Conservation (phyloP, 2,797 vertebrate species). For the Lepus townsendii region DNA sequence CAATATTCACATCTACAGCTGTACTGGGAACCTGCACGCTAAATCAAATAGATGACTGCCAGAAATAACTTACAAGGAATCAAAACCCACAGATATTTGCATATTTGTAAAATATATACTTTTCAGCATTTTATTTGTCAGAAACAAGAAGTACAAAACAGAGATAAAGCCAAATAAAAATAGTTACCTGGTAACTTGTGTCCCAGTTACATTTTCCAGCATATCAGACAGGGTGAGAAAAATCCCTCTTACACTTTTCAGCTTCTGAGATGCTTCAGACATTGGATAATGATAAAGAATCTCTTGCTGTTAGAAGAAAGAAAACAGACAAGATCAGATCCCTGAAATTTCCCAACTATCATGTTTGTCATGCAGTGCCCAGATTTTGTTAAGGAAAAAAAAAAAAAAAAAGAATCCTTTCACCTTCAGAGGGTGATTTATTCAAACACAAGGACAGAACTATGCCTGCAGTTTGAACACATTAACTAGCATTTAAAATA, state of each 20-base stretch:
- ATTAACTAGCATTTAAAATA: constrained; percentile 45
- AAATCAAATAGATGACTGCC: background rate
- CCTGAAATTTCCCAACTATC: background rate
- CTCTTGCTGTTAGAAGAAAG: constrained; percentile 92
- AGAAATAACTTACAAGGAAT: constrained; percentile 15
- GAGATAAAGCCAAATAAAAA: constrained; percentile 38
- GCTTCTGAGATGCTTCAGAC: constrained; percentile 94
- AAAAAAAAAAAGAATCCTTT: constrained; percentile 42
- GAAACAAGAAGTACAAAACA: constrained; percentile 9
- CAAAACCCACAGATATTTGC: background rate
- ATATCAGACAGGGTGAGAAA: constrained; percentile 98
- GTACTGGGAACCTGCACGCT: background rate
- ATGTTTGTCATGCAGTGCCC: constrained; percentile 1
- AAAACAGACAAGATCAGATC: constrained; percentile 59
- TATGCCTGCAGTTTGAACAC: constrained; percentile 57
- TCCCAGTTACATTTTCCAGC: constrained; percentile 96
- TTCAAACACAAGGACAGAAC: constrained; percentile 14
- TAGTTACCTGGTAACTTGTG: constrained; percentile 94
- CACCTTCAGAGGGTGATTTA: background rate
- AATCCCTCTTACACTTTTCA: constrained; percentile 96
- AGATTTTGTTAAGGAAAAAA: constrained; percentile 52
- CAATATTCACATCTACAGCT: background rate
- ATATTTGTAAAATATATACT: background rate
- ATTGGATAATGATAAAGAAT: constrained; percentile 96
- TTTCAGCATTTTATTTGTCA: constrained; percentile 47